Evolutionary conservation across 35 echinoderm and acorn worm species (phyloP), one percentile per base, ranked within the genome.

Genomic region (Ophioderma brevispina): DNA sequence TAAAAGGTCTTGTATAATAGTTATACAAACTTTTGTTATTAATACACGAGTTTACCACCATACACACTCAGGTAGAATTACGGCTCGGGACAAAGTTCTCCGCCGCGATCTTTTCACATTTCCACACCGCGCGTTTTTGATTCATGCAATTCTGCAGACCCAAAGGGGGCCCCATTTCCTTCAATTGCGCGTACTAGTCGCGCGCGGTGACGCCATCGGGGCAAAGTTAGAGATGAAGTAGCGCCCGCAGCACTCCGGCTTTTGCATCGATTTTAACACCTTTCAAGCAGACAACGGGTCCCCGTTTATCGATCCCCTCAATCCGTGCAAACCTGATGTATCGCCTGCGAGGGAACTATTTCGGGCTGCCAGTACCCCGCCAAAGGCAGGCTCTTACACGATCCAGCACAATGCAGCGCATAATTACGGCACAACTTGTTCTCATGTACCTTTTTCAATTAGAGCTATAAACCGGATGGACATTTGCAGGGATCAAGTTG

Each of bases 301-400:
- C 23, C 59, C 28, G 4, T 70, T 70, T 70, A 70, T 70, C 59
- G 59, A 70, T 70, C n/a, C 28, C 10, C 59, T n/a, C 59, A 70
- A 70, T 70, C 59, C 59, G 59, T 70, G 59, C 41, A 70, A 70
- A 70, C 59, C 23, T 70, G 59, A 25, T 70, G 15, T 30, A 70
- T 25, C 2, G 59, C 59, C 59, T 70, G 17, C 28, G n/a, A 70
- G 59, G 59, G 59, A 4, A 25, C 59, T 70, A 70, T 70, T 70
- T 70, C n/a, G 15, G 59, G 28, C 17, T 70, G 2, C 41, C 17
- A 70, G 59, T 25, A 18, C 10, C 2, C 17, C 59, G 59, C 59
- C 59, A 70, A 70, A 70, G 59, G 59, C 59, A 70, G 28, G 59
- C 59, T 70, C 59, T 70, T 70, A 70, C 59, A 70, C n/a, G 59